Evolutionary conservation across 2,113 vertebrate genomes (phyloP).

Genomic region (Muntiacus muntjak): DNA sequence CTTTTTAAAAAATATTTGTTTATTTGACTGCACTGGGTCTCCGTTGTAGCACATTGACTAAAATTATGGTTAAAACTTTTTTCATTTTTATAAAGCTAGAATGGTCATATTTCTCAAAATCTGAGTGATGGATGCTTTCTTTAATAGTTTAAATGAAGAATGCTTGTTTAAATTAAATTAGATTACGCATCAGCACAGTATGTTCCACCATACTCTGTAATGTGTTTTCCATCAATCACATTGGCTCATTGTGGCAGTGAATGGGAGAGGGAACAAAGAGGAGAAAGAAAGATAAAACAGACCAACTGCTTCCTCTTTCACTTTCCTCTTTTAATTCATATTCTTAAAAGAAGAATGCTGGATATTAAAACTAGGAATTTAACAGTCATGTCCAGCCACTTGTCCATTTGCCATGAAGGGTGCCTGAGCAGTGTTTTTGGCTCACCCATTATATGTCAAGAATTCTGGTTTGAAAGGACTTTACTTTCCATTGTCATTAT

Average conservation of each 20-base stretch:
- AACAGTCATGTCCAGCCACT: background rate
- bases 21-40: background rate
- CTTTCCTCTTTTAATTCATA: background rate
- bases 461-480: background rate
- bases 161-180: background rate
- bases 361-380: background rate
- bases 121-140: background rate
- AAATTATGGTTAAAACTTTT: background rate
- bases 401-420: background rate
- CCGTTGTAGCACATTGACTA: background rate
- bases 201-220: background rate
- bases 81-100: background rate
- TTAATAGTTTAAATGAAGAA: background rate
- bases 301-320: background rate
- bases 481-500: background rate
- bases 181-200: background rate
- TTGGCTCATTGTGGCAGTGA: background rate
- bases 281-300: background rate
- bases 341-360: background rate
- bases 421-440: background rate
- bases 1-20: background rate
- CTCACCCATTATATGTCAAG: background rate
- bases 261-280: background rate
- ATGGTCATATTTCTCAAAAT: background rate
- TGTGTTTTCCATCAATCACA: background rate